Conservation (phyloP, 2,797 vertebrate species). For the Bradypus variegatus region DNA sequence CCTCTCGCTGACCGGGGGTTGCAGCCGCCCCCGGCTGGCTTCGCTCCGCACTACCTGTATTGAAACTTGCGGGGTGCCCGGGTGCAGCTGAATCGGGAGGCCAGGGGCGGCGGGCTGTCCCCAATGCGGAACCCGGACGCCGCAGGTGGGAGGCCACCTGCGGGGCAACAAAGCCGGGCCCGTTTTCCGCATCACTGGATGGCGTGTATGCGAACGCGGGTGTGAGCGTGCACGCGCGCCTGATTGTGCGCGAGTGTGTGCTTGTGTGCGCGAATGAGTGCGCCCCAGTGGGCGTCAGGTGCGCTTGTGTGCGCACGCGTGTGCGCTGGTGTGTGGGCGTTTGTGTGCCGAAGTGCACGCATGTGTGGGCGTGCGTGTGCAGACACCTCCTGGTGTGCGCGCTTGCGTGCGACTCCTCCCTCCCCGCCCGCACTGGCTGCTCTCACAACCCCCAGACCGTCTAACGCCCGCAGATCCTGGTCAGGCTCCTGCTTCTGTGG, state of each 20-base stretch:
- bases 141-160: not conserved
- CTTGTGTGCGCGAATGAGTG: rapidly evolving
- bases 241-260: too few species aligned
- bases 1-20: rapidly evolving
- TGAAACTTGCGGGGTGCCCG: not conserved
- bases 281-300: not conserved
- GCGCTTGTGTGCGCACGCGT: too few species aligned
- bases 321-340: not conserved
- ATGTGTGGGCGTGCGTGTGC: not conserved
- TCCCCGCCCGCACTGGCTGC: too few species aligned
- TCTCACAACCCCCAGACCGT: too few species aligned
- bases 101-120: not conserved
- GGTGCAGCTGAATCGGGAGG: too few species aligned
- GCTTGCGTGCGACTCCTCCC: not conserved
- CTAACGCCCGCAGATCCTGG: not conserved
- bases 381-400: rapidly evolving
- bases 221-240: not conserved
- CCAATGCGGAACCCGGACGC: too few species aligned
- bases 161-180: not conserved
- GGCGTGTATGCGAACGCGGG: not conserved
- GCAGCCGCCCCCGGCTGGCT: not conserved
- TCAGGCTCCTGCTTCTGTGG: too few species aligned
- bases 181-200: not conserved
- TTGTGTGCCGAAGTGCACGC: rapidly evolving
- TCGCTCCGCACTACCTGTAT: not conserved